Conservation (phyloP, 2,797 vertebrate species). For the Otolemur crassicaudatus region DNA sequence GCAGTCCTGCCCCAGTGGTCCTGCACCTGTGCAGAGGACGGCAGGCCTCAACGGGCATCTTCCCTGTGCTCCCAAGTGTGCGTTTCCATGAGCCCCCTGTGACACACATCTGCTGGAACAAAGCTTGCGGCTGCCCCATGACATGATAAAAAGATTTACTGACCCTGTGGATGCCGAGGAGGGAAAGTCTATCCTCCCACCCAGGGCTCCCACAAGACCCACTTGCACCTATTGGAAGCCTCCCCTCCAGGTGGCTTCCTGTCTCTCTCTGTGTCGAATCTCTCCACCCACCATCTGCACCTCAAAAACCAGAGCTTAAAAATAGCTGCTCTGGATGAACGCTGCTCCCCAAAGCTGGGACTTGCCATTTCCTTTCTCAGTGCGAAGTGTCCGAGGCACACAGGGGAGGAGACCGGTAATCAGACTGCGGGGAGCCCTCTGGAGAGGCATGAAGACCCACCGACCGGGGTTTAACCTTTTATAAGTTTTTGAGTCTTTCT, state of each 20-base stretch:
- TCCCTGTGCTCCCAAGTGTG: neutral
- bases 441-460: accelerated
- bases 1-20: neutral
- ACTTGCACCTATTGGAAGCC: neutral
- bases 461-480: neutral
- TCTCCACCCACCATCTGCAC: neutral
- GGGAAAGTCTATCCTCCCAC: neutral
- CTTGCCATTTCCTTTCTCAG: neutral
- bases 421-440: too few species aligned
- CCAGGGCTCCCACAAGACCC: too few species aligned
- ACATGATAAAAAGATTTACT: neutral
- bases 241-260: neutral
- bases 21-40: neutral
- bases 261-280: neutral
- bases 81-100: accelerated
- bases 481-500: neutral
- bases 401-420: too few species aligned
- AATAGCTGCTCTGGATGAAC: neutral
- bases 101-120: neutral
- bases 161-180: accelerated
- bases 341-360: neutral
- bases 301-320: neutral
- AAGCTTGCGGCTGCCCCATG: neutral
- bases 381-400: neutral
- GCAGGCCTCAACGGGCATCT: neutral